A percentile compares a stretch with the other conserved stretches of the same genome.
Conservation (phyloP, 2,888 invertebrate genomes). For the Diogma glabrata region DNA sequence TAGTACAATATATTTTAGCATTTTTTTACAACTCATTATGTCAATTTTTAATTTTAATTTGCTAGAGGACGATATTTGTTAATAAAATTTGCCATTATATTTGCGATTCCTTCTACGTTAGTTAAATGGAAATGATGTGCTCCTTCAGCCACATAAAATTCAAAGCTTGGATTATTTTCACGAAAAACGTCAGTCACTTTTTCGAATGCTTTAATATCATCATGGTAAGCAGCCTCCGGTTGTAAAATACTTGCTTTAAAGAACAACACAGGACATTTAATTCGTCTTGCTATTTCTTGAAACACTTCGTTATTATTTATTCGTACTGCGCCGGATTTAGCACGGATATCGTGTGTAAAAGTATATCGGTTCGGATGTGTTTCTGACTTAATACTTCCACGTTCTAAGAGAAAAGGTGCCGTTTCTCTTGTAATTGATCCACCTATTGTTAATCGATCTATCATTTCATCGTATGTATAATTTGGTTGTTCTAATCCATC, state of each 20-base stretch:
- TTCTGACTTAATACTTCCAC: constrained; percentile 46
- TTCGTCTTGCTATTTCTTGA: constrained; percentile 42
- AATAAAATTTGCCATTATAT: constrained; percentile 46
- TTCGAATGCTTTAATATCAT: constrained; percentile 41
- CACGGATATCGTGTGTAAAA: constrained; percentile 47
- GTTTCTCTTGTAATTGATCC: constrained; percentile 46
- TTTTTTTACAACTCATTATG: too few species aligned
- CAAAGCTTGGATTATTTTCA: constrained; percentile 41
- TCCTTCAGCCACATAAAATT: constrained; percentile 51
- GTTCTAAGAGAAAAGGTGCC: constrained; percentile 42
- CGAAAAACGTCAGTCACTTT: constrained; percentile 42
- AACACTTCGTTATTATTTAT: too few species aligned
- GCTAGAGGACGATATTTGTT: constrained; percentile 18
- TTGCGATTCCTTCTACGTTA: constrained; percentile 27
- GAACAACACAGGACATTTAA: constrained; percentile 50
- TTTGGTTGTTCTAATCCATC: constrained; percentile 43
- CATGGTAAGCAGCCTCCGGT: constrained; percentile 41
- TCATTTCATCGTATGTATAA: constrained; percentile 49
- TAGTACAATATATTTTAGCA: too few species aligned
- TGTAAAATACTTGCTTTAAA: constrained; percentile 35
- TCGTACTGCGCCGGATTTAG: constrained; percentile 43
- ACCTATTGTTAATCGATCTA: constrained; percentile 44
- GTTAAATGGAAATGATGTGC: constrained; percentile 44
- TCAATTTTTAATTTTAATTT: too few species aligned
- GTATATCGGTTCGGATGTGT: constrained; percentile 46